Evolutionary conservation across 2,888 invertebrate genomes (phyloP).

Genomic region (Stenchaetothrips biformis): DNA sequence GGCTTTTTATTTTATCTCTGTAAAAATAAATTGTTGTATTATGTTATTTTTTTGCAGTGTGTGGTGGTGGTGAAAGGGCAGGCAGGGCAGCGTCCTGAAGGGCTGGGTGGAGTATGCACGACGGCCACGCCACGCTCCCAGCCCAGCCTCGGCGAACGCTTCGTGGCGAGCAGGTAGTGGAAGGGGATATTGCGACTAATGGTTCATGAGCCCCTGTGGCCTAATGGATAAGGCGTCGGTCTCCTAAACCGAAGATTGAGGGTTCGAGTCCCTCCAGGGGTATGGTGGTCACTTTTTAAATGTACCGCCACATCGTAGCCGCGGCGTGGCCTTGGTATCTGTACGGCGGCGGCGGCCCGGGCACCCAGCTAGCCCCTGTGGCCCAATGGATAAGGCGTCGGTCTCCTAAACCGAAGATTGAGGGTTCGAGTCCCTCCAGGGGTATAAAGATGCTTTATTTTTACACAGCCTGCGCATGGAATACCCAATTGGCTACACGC

Average conservation of each 20-base stretch:
- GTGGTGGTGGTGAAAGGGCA: no score
- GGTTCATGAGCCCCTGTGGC: conserved; percentile 5
- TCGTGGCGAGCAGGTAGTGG: neutral
- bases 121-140: neutral
- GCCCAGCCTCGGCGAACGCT: neutral
- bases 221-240: conserved; percentile 24
- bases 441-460: conserved; percentile 17
- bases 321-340: neutral
- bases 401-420: conserved; percentile 35
- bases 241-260: conserved; percentile 24
- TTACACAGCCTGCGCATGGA: neutral
- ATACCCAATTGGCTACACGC: no score
- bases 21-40: neutral
- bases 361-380: conserved; percentile 32
- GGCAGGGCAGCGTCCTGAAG: neutral
- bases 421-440: conserved; percentile 35
- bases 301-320: neutral
- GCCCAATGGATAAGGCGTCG: conserved; percentile 35
- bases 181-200: no score
- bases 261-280: conserved; percentile 23
- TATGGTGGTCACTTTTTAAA: neutral
- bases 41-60: neutral
- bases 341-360: neutral
- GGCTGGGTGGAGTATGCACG: neutral
- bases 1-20: no score